phyloP scores from a whole-genome alignment of 2,797 vertebrate genomes.

The Crocidura indochinensis region DNA sequence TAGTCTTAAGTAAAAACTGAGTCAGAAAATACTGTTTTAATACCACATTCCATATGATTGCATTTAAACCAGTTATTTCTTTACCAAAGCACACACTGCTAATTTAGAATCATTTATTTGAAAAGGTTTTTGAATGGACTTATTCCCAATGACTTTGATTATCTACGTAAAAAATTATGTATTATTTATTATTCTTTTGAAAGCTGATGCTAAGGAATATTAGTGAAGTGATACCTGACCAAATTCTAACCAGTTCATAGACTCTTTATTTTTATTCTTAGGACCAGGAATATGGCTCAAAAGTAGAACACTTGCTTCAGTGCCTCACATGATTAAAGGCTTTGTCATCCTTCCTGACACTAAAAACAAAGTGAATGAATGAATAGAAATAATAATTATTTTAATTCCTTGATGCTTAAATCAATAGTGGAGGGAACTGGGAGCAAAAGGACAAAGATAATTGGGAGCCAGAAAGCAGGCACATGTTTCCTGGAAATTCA shows the following conservation, averaged over 20 bases:
- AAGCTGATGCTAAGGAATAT: slow-evolving; percentile 76
- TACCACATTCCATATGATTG: neutral
- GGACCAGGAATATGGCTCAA: too few species aligned
- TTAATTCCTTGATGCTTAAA: slow-evolving; percentile 77
- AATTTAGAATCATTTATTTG: neutral
- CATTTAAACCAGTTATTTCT: neutral
- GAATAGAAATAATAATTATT: slow-evolving; percentile 65
- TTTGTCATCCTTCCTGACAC: too few species aligned
- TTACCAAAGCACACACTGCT: neutral
- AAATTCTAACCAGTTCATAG: slow-evolving; percentile 63
- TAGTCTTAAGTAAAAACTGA: slow-evolving; percentile 12
- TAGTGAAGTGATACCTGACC: slow-evolving; percentile 80
- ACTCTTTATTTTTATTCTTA: neutral
- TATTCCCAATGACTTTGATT: neutral
- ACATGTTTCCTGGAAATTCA: slow-evolving; percentile 56
- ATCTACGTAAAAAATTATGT: slow-evolving; percentile 23
- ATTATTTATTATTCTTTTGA: slow-evolving; percentile 83
- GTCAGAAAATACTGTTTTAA: neutral
- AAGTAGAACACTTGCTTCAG: too few species aligned
- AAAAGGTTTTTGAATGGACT: neutral
- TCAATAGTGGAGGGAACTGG: neutral
- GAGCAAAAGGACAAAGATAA: neutral
- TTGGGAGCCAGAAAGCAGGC: neutral
- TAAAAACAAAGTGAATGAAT: too few species aligned
- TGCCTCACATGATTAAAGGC: too few species aligned